Conservation (phyloP, 1,140 invertebrate species). For the Drosophila miranda region DNA sequence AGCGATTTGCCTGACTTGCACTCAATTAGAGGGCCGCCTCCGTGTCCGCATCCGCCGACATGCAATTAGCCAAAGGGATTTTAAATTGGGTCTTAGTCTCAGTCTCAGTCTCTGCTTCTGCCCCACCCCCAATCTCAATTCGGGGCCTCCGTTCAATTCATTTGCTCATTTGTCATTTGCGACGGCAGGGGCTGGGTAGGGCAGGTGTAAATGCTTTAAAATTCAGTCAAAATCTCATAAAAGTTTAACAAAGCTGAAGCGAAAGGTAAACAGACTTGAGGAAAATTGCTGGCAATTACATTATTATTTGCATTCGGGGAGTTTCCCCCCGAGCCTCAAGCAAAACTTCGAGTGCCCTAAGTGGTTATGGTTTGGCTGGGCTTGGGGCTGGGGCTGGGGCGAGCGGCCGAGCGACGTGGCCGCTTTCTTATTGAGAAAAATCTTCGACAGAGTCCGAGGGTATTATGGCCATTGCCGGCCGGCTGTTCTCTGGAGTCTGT, state of each 20-base stretch:
- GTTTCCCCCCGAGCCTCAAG: conserved; percentile 24
- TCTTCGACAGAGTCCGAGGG: conserved; percentile 47
- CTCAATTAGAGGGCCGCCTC: conserved; percentile 58
- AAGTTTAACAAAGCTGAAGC: conserved; percentile 38
- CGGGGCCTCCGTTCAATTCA: conserved; percentile 29
- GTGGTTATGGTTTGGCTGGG: conserved; percentile 49
- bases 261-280: conserved; percentile 33
- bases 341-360: conserved; percentile 47
- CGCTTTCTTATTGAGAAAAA: conserved; percentile 60
- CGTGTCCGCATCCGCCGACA: conserved; percentile 18
- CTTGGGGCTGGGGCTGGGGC: neutral
- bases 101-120: neutral
- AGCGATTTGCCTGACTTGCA: conserved; percentile 63
- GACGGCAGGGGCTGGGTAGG: neutral
- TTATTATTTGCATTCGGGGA: conserved; percentile 73
- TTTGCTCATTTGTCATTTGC: conserved; percentile 46
- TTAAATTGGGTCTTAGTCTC: conserved; percentile 28
- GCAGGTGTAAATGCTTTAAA: conserved; percentile 68
- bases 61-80: conserved; percentile 55
- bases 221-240: conserved; percentile 50
- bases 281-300: conserved; percentile 68
- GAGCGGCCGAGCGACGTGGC: neutral
- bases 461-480: conserved; percentile 57
- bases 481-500: conserved; percentile 46
- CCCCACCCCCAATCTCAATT: neutral